Conservation (phyloP, 1,140 invertebrate genomes). For the Ganaspis sp. region DNA sequence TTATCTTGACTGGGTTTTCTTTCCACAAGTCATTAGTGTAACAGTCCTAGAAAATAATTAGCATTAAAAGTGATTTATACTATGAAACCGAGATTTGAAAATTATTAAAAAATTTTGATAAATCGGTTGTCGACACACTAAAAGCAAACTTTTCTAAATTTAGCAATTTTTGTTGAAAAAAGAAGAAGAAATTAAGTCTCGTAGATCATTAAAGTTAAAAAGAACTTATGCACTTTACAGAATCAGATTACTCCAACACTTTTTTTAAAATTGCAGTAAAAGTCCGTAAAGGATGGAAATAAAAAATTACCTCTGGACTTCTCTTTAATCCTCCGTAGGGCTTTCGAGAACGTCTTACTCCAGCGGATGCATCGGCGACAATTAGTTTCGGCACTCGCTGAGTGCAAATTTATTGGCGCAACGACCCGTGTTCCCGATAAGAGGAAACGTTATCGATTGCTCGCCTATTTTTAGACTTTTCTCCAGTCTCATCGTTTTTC, state of each 20-base stretch:
- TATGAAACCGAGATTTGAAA: too few species aligned
- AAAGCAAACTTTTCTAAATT: neutral
- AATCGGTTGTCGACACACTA: neutral
- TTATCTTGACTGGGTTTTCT: too few species aligned
- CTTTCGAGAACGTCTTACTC: slow-evolving; percentile 13
- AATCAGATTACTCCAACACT: neutral
- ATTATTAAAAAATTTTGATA: too few species aligned
- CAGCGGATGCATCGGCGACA: slow-evolving; percentile 27
- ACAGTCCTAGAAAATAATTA: too few species aligned
- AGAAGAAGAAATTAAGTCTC: neutral
- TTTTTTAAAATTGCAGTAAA: slow-evolving; percentile 15
- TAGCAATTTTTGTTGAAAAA: neutral
- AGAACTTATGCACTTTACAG: slow-evolving; percentile 6
- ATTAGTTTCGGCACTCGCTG: slow-evolving; percentile 29
- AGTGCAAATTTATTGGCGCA: slow-evolving; percentile 30
- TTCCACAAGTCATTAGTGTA: too few species aligned
- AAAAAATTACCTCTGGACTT: slow-evolving; percentile 19
- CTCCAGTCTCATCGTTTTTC: slow-evolving; percentile 28
- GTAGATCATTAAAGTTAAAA: slow-evolving; percentile 2
- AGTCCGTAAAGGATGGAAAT: neutral
- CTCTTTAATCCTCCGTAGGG: slow-evolving; percentile 21
- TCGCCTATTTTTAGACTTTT: slow-evolving; percentile 28
- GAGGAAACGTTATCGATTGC: slow-evolving; percentile 20
- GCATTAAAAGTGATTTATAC: too few species aligned
- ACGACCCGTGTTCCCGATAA: slow-evolving; percentile 29